phyloP scores from a whole-genome alignment of 2,797 vertebrate species.

The Triplophysa yarkandensis region DNA sequence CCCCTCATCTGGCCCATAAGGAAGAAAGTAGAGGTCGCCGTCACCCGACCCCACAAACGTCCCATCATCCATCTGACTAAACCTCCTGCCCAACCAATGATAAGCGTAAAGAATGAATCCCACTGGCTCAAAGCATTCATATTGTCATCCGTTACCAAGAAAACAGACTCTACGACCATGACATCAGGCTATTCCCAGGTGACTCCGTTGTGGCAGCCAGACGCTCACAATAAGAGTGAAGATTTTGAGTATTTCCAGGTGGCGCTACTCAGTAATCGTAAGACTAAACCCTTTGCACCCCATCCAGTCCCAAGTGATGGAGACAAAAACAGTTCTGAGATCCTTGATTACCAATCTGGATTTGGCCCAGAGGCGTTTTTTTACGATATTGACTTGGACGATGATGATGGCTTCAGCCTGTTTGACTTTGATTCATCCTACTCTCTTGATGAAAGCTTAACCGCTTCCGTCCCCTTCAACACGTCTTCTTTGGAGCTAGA shows the following conservation, averaged over 20 bases:
- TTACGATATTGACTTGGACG: slow-evolving; percentile 63
- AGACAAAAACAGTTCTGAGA: slow-evolving; percentile 56
- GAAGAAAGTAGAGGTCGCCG: slow-evolving; percentile 69
- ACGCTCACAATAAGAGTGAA: slow-evolving; percentile 50
- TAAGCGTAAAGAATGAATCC: slow-evolving; percentile 46
- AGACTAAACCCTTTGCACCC: slow-evolving; percentile 67
- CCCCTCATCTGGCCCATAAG: slow-evolving; percentile 81
- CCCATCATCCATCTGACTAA: slow-evolving; percentile 68
- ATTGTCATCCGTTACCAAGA: slow-evolving; percentile 54
- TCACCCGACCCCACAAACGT: slow-evolving; percentile 55
- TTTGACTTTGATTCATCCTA: slow-evolving; percentile 64
- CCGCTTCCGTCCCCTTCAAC: slow-evolving; percentile 5
- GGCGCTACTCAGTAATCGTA: slow-evolving; percentile 65
- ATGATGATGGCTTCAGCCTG: slow-evolving; percentile 50
- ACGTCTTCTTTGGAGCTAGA: slow-evolving; percentile 34
- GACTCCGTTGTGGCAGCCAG: slow-evolving; percentile 50
- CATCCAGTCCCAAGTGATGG: slow-evolving; percentile 53
- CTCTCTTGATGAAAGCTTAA: slow-evolving; percentile 53
- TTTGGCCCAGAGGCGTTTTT: slow-evolving; percentile 55
- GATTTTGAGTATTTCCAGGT: slow-evolving; percentile 48
- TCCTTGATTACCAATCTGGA: slow-evolving; percentile 61
- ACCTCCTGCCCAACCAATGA: slow-evolving; percentile 52
- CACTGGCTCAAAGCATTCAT: slow-evolving; percentile 57
- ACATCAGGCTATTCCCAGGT: slow-evolving; percentile 43
- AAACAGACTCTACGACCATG: slow-evolving; percentile 49